phyloP scores from a whole-genome alignment of 2,797 vertebrate species.

The Pseudomugil gertrudae region DNA sequence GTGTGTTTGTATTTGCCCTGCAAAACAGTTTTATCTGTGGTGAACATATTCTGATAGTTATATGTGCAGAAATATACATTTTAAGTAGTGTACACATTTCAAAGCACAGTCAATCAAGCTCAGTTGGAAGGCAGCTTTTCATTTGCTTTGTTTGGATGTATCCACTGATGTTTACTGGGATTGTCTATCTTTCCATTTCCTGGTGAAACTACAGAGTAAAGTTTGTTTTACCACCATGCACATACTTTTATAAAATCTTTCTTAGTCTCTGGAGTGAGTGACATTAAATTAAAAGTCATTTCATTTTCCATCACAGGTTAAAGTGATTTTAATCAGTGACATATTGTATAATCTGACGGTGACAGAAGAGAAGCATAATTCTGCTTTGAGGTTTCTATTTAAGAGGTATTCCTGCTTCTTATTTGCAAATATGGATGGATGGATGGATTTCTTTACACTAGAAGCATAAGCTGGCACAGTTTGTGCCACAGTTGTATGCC shows the following conservation, averaged over 20 bases:
- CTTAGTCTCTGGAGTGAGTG: background rate
- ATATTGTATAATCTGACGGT: conserved; percentile 2
- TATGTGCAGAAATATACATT: too few relatives aligned
- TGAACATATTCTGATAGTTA: background rate
- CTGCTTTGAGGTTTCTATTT: background rate
- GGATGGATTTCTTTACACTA: background rate
- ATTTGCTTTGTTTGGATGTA: background rate
- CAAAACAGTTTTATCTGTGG: too few relatives aligned
- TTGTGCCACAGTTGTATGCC: conserved; percentile 1
- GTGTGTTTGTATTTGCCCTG: background rate
- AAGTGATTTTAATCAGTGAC: background rate
- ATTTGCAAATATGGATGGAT: too few relatives aligned
- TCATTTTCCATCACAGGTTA: background rate
- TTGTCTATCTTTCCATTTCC: background rate
- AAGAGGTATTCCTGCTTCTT: background rate
- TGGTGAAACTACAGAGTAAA: background rate
- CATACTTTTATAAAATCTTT: background rate
- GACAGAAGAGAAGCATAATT: background rate
- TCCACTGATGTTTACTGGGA: background rate
- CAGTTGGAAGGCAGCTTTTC: background rate
- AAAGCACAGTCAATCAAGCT: background rate
- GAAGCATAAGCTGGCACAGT: background rate
- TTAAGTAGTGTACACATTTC: background rate
- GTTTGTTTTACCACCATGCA: background rate
- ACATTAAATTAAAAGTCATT: background rate